Evolutionary conservation across 2,888 invertebrate species (phyloP), one percentile per base, ranked within the genome.

Genomic region (Folsomia candida): DNA sequence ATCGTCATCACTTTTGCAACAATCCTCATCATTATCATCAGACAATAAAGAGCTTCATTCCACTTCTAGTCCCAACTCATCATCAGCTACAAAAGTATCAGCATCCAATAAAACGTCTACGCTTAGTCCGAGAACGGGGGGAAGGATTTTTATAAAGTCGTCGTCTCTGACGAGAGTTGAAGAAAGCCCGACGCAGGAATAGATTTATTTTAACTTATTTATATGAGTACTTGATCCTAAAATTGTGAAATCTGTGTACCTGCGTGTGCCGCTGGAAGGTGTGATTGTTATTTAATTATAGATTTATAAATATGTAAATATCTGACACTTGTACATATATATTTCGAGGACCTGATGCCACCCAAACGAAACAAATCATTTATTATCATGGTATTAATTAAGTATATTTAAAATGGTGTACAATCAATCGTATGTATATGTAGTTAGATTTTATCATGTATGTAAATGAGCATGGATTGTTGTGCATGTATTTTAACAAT

Each of bases 111-210:
- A 29, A 65, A 64, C 18, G 47, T 11, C 51, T 51, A 74, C 71
- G 28, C 28, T 71, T 58, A 76, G 75, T 64, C 75, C 75, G 24
- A 63, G 75, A 22, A 64, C 72, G 9, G n/a, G n/a, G n/a, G 71
- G 71, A 25, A 68, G 71, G 66, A 66, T 69, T 11, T 74, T 71
- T 63, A 70, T 74, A n/a, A 73, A 73, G 64, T 73, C 73, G 27
- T 68, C 73, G 4, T 76, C 73, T 6, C 61, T 76, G 54, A 71
- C 75, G 60, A 71, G 73, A 25, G 75, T 76, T 3, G 75, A 76
- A 59, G 75, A 76, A 68, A 73, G 73, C 27, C 68, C n/a, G n/a
- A n/a, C n/a, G n/a, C n/a, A n/a, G n/a, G n/a, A n/a, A n/a, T n/a
- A n/a, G n/a, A n/a, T n/a, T n/a, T n/a, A n/a, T n/a, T n/a, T n/a